Evolutionary conservation across 2,797 vertebrate species (phyloP).

Genomic region (Cichlasoma orientale): DNA sequence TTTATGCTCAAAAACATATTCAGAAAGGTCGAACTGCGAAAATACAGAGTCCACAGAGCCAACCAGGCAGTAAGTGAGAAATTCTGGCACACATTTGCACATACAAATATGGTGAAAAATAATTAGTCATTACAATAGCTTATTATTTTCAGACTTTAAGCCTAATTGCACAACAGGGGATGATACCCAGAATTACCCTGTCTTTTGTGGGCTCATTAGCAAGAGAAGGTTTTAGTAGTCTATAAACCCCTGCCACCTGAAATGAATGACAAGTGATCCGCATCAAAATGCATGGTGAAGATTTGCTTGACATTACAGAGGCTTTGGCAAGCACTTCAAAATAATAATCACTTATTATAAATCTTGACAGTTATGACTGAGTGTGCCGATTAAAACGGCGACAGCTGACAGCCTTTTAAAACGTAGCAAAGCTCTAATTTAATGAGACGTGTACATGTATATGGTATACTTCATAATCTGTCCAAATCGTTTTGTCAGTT

Average conservation of each 20-base stretch:
- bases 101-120: constrained; percentile 28
- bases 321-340: constrained; percentile 46
- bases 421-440: constrained; percentile 21
- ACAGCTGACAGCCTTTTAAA: constrained; percentile 18
- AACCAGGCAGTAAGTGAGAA: constrained; percentile 13
- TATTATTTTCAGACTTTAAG: constrained; percentile 52
- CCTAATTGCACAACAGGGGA: constrained; percentile 67
- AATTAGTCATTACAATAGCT: constrained; percentile 45
- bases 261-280: constrained; percentile 57
- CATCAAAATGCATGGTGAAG: constrained; percentile 46
- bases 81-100: constrained; percentile 25
- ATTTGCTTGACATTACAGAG: constrained; percentile 34
- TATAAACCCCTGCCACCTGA: constrained; percentile 32
- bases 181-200: constrained; percentile 29
- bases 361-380: constrained; percentile 35
- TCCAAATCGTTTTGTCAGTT: constrained; percentile 30
- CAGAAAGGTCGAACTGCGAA: constrained; percentile 8
- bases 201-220: constrained; percentile 72
- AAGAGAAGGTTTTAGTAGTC: constrained; percentile 37
- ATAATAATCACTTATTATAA: constrained; percentile 52
- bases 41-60: constrained; percentile 11
- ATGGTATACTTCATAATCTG: constrained; percentile 19
- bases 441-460: constrained; percentile 11
- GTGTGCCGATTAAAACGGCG: constrained; percentile 23
- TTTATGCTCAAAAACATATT: constrained; percentile 23